These are phyloP conservation scores for Anableps anableps DNA, from an alignment of 2,797 vertebrate genomes.

Conservation along the genomic window DNA sequence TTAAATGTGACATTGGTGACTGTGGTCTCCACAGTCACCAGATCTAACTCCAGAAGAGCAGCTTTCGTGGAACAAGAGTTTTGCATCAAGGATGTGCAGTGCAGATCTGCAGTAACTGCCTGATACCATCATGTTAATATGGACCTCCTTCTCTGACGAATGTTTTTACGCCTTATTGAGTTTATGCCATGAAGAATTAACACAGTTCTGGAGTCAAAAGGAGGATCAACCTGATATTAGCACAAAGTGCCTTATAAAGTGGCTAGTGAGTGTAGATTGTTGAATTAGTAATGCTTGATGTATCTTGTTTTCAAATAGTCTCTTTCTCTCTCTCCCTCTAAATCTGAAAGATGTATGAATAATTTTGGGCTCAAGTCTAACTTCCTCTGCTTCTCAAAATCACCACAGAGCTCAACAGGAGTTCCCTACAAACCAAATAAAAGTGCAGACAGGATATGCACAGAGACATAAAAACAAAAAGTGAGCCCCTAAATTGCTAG, in stretches of 20 bases:
- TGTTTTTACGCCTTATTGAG: neutral
- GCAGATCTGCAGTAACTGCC: neutral
- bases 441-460: constrained; percentile 14
- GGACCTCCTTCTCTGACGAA: neutral
- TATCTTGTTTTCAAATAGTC: neutral
- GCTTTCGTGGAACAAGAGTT: neutral
- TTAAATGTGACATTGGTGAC: too few relatives aligned
- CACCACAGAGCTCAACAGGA: constrained; percentile 33
- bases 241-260: neutral
- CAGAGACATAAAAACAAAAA: constrained; percentile 26
- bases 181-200: neutral
- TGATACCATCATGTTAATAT: neutral
- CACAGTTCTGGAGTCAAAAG: neutral
- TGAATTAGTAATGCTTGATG: too few relatives aligned
- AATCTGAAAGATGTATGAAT: neutral
- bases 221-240: neutral
- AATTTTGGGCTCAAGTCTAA: neutral
- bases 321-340: neutral
- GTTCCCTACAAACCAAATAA: constrained; percentile 21
- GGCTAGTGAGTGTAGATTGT: too few relatives aligned
- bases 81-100: neutral
- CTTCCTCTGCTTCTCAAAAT: neutral
- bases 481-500: constrained; percentile 46
- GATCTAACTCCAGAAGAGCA: neutral
- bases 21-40: too few relatives aligned